A percentile compares a stretch with the other conserved stretches of the same genome.
phyloP scores from a whole-genome alignment of 2,888 invertebrate species.

The Oscheius sp. region DNA sequence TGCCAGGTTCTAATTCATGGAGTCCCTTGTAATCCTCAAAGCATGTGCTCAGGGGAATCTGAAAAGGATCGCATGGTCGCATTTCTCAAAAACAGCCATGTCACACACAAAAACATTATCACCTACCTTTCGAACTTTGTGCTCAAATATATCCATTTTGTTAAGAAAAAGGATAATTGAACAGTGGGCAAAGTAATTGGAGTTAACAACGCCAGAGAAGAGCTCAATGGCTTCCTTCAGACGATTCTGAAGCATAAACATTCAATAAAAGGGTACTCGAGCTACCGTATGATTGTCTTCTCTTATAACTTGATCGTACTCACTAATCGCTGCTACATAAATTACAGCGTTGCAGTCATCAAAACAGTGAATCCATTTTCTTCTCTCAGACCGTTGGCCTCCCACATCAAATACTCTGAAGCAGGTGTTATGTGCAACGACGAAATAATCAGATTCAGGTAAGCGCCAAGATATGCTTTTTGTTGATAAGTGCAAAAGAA shows the following conservation, averaged over 20 bases:
- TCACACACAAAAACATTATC: conserved; percentile 41
- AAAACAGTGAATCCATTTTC: conserved; percentile 67
- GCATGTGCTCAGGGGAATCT: conserved; percentile 14
- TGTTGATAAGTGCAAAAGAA: background rate
- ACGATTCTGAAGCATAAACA: conserved; percentile 56
- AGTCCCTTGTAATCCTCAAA: conserved; percentile 57
- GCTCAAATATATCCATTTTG: conserved; percentile 65
- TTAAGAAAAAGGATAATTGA: conserved; percentile 68
- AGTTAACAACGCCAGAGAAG: conserved; percentile 54
- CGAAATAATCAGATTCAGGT: background rate
- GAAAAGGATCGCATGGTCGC: background rate
- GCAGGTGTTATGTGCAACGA: background rate
- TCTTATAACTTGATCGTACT: conserved; percentile 60
- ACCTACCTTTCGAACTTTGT: conserved; percentile 55
- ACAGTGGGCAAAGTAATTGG: conserved; percentile 53
- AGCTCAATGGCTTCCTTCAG: conserved; percentile 62
- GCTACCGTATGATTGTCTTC: conserved; percentile 60
- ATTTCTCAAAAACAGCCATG: background rate
- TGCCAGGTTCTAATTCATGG: conserved; percentile 4
- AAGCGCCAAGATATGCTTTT: too few relatives aligned
- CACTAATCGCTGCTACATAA: conserved; percentile 62
- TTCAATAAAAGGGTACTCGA: background rate
- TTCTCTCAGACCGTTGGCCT: conserved; percentile 79
- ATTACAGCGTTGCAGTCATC: conserved; percentile 62
- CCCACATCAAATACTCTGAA: conserved; percentile 97